Evolutionary conservation across 2,113 vertebrate genomes (phyloP), one percentile per base, ranked within the genome.

Genomic region (Hemibagrus wyckioides): DNA sequence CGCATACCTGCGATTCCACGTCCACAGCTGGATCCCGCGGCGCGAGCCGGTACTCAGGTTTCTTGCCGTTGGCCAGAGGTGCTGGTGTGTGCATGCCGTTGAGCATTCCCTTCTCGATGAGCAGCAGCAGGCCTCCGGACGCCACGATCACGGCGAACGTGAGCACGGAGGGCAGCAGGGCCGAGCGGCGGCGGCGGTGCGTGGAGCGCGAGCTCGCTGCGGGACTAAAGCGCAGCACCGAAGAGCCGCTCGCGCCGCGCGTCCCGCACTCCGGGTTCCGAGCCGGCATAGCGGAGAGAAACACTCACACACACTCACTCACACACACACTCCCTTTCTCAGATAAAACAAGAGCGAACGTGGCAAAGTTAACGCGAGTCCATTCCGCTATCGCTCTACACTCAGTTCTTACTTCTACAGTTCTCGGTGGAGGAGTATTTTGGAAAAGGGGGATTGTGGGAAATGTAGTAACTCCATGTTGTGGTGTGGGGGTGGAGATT

Each of bases 91-190:
- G 96, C 94, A 99, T 93, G 85, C 95, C 93, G 41, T 95, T 97
- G 82, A 99, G 91, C 94, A 99, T 97, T 88, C 98, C 98, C 92
- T 96, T 96, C 94, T 98, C 97, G 76, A 99, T 99, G 97, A 99
- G 97, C 41, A 99, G 96, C 82, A 99, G 94, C 79, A 99, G 96
- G 93, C 97, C 97, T 91, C 97, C 97, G 89, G 98, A 99, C 19
- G 97, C 98, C 89, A 99, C 95, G 89, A 99, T 98, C 84, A 99
- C 97, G 33, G 96, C 96, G 91, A 99, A 99, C 93, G 97, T 99
- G 81, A 99, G 94, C 94, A 99, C 96, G 80, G 98, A 97, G 25
- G 98, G 97, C 91, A 99, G 94, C 15, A 98, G 92, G 36, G 95
- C 91, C 13, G 96, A 87, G 90, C 93, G 87, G 63, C 94, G 88